These are phyloP conservation scores for Trididemnum nubilum DNA, from an alignment of 23 tunicate genomes.

Conservation along the genomic window DNA sequence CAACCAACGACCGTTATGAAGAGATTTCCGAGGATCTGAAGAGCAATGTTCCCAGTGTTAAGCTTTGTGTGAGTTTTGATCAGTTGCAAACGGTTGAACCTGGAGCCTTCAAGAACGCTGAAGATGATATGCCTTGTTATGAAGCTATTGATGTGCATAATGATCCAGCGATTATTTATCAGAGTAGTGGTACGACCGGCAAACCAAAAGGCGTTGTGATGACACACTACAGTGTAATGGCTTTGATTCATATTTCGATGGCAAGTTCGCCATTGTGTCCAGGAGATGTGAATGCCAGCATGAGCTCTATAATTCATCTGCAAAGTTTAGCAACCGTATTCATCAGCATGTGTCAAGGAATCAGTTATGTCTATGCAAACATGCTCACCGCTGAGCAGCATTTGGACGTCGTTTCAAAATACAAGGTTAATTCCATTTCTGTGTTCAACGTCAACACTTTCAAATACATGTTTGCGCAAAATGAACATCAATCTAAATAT, in stretches of 20 bases:
- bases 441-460: not conserved
- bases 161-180: slow-evolving; percentile 14
- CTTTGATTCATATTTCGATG: not conserved
- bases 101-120: not conserved
- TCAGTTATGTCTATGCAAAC: not conserved
- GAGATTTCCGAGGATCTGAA: slow-evolving; percentile 1
- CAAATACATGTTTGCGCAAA: not conserved
- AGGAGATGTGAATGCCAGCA: not conserved
- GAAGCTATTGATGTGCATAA: slow-evolving; percentile 14
- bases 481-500: not conserved
- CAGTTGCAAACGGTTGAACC: not conserved
- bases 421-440: not conserved
- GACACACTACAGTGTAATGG: slow-evolving; percentile 2
- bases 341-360: not conserved
- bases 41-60: slow-evolving; percentile 6
- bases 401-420: not conserved
- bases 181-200: slow-evolving; percentile 39
- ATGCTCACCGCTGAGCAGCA: not conserved
- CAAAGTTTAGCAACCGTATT: not conserved
- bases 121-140: not conserved
- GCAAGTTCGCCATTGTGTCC: not conserved
- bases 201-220: slow-evolving; percentile 24
- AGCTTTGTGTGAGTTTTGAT: slow-evolving; percentile 19
- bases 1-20: slow-evolving; percentile 3
- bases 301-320: not conserved